Percentiles rank a stretch among this genome's conserved stretches.
These are phyloP conservation scores for Eretmochelys imbricata DNA, from an alignment of 2,113 vertebrate genomes.

Conservation along the genomic window DNA sequence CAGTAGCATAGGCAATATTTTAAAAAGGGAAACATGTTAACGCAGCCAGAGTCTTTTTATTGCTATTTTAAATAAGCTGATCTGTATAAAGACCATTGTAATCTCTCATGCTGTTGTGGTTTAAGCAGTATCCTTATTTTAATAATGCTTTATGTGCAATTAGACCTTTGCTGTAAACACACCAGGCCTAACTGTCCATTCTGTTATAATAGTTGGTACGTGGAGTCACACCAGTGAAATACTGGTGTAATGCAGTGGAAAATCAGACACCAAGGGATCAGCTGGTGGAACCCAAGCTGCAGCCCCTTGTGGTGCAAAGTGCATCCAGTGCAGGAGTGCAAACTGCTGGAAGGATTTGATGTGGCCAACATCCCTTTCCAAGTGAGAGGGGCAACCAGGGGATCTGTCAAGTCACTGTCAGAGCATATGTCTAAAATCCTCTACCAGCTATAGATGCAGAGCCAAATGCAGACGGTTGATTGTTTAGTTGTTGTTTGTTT, in stretches of 20 bases:
- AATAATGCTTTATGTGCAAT: constrained; percentile 56
- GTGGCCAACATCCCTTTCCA: not conserved
- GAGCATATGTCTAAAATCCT: not conserved
- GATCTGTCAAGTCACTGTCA: not conserved
- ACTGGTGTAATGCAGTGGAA: constrained; percentile 44
- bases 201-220: constrained; percentile 59
- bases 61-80: constrained; percentile 51
- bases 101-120: constrained; percentile 49
- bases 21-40: not conserved
- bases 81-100: constrained; percentile 54
- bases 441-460: not conserved
- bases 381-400: not conserved
- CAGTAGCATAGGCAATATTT: constrained; percentile 21
- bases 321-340: not conserved
- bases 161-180: constrained; percentile 37
- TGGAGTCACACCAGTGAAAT: constrained; percentile 52
- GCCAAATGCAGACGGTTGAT: not conserved
- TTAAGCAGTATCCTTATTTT: not conserved
- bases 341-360: not conserved
- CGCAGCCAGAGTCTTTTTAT: constrained; percentile 40
- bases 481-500: not conserved
- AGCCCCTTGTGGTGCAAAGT: not conserved
- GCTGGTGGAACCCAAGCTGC: not conserved
- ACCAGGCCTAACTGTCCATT: constrained; percentile 42
- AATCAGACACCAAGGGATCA: constrained; percentile 34